phyloP scores from a whole-genome alignment of 1,140 invertebrate species.

The Eueides isabella region DNA sequence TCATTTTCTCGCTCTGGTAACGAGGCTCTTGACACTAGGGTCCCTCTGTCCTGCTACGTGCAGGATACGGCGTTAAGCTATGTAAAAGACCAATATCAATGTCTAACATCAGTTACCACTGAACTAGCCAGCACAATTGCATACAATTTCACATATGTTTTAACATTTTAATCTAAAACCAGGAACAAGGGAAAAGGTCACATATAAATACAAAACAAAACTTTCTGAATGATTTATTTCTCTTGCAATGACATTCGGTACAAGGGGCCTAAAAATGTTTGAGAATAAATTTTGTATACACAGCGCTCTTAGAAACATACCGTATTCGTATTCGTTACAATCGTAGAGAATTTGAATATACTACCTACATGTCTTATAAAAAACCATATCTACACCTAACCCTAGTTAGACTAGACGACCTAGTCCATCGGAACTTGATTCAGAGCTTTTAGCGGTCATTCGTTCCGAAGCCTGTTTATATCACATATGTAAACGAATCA shows the following conservation, averaged over 20 bases:
- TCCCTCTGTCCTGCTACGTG: too few species aligned
- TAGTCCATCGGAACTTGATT: conserved; percentile 69
- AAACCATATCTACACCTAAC: conserved; percentile 78
- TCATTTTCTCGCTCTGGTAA: too few species aligned
- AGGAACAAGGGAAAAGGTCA: not conserved
- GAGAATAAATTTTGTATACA: conserved; percentile 70
- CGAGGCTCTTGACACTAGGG: too few species aligned
- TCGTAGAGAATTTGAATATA: conserved; percentile 75
- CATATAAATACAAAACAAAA: not conserved
- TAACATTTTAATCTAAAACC: not conserved
- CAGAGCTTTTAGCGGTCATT: conserved; percentile 35
- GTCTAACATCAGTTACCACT: too few species aligned
- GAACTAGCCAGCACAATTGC: too few species aligned
- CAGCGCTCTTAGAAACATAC: conserved; percentile 56
- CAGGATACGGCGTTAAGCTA: too few species aligned
- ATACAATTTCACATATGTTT: too few species aligned
- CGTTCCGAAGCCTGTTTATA: conserved; percentile 28
- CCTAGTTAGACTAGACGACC: conserved; percentile 70
- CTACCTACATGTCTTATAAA: conserved; percentile 77
- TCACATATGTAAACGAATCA: conserved; percentile 9
- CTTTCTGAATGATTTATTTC: conserved; percentile 69
- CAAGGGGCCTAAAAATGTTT: conserved; percentile 65
- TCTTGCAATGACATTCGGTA: conserved; percentile 71
- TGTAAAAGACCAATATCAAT: too few species aligned
- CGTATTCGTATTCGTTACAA: conserved; percentile 54